A percentile compares a stretch with the other conserved stretches of the same genome.
These are phyloP conservation scores for Buathra laborator DNA, from an alignment of 2,888 invertebrate species.

Conservation along the genomic window DNA sequence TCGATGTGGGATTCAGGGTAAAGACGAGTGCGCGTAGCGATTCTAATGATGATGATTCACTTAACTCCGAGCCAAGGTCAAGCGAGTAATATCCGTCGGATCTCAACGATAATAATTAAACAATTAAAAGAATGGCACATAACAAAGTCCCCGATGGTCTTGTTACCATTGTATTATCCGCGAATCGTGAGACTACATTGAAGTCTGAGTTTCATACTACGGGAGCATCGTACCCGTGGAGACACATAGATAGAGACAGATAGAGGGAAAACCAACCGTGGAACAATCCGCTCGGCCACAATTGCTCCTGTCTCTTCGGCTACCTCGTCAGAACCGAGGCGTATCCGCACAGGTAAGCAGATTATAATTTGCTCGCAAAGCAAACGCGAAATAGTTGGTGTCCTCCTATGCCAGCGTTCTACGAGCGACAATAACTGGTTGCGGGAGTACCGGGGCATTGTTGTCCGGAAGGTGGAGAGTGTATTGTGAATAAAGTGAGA, in stretches of 20 bases:
- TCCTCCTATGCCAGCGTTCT: constrained; percentile 36
- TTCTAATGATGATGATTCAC: too few species aligned
- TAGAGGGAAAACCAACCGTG: constrained; percentile 11
- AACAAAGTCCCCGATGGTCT: too few species aligned
- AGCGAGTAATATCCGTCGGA: too few species aligned
- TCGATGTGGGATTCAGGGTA: too few species aligned
- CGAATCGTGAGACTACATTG: too few species aligned
- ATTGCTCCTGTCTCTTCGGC: constrained; percentile 48
- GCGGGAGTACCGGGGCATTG: constrained; percentile 69
- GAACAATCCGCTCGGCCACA: constrained; percentile 53
- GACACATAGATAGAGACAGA: background rate
- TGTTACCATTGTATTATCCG: too few species aligned
- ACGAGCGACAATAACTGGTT: constrained; percentile 66
- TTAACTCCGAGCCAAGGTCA: too few species aligned
- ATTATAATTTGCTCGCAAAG: constrained; percentile 75
- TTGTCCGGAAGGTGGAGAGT: constrained; percentile 59
- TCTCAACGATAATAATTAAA: too few species aligned
- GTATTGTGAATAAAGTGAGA: constrained; percentile 31
- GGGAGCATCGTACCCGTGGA: too few species aligned
- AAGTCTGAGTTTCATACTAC: too few species aligned
- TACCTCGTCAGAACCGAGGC: constrained; percentile 39
- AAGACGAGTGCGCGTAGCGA: too few species aligned
- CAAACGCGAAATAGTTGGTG: constrained; percentile 61
- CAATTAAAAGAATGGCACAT: too few species aligned
- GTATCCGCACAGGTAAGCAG: constrained; percentile 68